Base-by-base conservation (phyloP, 2,888 invertebrate species). In the Brenthis hecate region DNA sequence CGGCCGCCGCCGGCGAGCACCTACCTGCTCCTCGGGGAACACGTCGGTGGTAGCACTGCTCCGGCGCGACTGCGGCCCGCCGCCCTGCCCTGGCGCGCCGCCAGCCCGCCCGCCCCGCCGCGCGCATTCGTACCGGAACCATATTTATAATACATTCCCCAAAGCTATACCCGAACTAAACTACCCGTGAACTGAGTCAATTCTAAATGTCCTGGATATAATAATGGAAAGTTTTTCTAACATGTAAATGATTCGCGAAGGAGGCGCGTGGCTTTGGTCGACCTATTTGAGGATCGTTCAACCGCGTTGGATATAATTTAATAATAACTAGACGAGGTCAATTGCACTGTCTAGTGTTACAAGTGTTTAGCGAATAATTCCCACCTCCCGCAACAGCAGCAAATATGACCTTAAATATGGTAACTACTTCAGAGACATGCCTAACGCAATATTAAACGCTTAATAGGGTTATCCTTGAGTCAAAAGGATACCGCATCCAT, bases 271-370 rank as follows among this genome's bases (percentile, higher is more conserved):
- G 14, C 50, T 58, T 16, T 4, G 13, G 3, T 47, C 56, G 67
- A 57, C 79, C 84, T 74, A 79, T 69, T 79, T 85, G 77, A 66
- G 75, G 79, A 74, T 69, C 83, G 76, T 81, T 82, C 80, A 79
- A 80, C 80, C 76, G 72, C 63, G 48, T 66, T 69, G 70, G 71
- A 66, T 76, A 76, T 76, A 78, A 74, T 43, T 43, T 43, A 43
- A 43, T 43, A 43, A 43, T 43, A 43, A 43, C 36, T 78, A 74
- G 73, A 73, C 72, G 75, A 74, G 76, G 73, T 73, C 76, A 72
- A 68, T 73, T 74, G 75, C 73, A 76, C 77, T 71, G 68, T 68
- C 73, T 74, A 69, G 67, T 69, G 66, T 66, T 68, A 70, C 71
- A 60, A 61, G 13, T 60, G 60, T 16, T 60, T 56, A n/a, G 47